Conservation (phyloP, 2,888 invertebrate genomes). For the Arctia plantaginis region DNA sequence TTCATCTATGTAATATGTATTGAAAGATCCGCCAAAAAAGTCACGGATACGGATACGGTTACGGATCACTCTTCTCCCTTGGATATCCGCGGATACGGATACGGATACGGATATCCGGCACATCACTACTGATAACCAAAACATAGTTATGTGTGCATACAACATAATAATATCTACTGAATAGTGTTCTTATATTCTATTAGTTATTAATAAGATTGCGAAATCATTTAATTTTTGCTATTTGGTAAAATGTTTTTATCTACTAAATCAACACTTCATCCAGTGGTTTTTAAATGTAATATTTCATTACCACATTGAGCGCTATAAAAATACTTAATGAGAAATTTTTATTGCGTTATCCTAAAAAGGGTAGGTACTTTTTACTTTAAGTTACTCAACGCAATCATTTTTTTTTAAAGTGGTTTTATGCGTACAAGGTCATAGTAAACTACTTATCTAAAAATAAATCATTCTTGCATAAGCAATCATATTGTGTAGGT, state of each 20-base stretch:
- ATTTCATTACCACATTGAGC: background rate
- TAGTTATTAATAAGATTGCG: background rate
- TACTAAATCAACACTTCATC: too few species aligned
- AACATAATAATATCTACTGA: background rate
- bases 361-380: background rate
- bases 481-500: slow-evolving; percentile 7
- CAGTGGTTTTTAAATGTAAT: background rate
- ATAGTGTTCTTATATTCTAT: background rate
- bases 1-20: too few species aligned
- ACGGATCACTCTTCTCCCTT: too few species aligned
- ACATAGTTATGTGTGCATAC: background rate
- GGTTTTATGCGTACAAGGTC: background rate
- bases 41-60: too few species aligned
- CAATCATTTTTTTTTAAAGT: background rate
- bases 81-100: too few species aligned
- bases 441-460: background rate
- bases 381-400: background rate
- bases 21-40: too few species aligned
- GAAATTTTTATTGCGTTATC: background rate
- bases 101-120: too few species aligned
- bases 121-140: too few species aligned
- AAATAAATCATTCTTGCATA: slow-evolving; percentile 5
- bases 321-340: too few species aligned
- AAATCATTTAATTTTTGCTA: too few species aligned
- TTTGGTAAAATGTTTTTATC: too few species aligned